phyloP scores from a whole-genome alignment of 2,888 invertebrate genomes.

The Hydraecia micacea region DNA sequence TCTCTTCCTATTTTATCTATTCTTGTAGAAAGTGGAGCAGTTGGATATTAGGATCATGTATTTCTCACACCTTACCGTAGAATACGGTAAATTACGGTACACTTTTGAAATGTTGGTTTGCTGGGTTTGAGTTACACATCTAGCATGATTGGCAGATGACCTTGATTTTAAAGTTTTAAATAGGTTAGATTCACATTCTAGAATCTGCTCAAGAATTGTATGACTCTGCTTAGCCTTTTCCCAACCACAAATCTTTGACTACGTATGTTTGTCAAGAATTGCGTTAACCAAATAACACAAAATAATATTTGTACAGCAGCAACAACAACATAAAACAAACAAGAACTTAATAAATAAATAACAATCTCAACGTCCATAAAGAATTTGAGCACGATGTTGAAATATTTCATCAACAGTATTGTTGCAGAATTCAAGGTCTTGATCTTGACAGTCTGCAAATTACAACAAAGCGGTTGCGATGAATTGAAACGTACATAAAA shows the following conservation, averaged over 20 bases:
- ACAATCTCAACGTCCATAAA: constrained; percentile 32
- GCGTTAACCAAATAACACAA: not conserved
- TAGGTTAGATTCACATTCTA: not conserved
- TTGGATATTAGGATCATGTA: constrained; percentile 7
- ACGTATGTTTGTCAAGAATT: not conserved
- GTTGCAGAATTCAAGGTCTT: constrained; percentile 60
- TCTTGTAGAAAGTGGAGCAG: constrained; percentile 36
- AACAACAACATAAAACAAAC: constrained; percentile 10
- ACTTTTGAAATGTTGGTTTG: not conserved
- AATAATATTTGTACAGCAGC: not conserved
- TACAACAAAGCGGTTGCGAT: constrained; percentile 42
- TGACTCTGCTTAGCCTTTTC: not conserved
- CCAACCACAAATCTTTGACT: not conserved
- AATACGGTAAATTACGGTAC: not conserved
- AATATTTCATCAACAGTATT: constrained; percentile 49
- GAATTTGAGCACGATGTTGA: constrained; percentile 52
- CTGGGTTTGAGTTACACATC: not conserved
- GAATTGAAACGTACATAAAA: constrained; percentile 29
- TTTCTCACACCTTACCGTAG: not conserved
- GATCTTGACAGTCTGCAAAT: constrained; percentile 53
- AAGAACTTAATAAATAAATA: constrained; percentile 18
- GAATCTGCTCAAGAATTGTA: not conserved
- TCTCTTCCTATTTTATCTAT: constrained; percentile 32
- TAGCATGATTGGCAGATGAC: not conserved
- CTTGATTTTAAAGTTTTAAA: no score